Evolutionary conservation across 2,113 vertebrate genomes (phyloP).

Genomic region (Anhinga anhinga): DNA sequence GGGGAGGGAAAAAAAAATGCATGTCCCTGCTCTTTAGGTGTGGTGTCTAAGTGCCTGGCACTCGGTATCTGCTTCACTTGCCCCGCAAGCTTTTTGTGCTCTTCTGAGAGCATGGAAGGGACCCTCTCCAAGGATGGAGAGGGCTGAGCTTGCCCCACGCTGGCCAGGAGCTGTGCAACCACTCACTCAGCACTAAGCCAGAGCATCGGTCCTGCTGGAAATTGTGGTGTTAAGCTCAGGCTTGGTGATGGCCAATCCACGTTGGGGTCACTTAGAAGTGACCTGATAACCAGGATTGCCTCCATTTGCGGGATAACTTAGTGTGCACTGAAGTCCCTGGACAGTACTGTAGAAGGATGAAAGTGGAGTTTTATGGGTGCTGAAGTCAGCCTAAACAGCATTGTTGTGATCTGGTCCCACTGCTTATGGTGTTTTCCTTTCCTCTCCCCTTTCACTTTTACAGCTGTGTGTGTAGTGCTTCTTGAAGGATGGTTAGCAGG

Average conservation of each 20-base stretch:
- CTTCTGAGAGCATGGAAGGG: neutral
- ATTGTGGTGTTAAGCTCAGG: neutral
- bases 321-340: neutral
- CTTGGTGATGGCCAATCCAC: neutral
- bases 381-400: neutral
- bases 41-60: neutral
- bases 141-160: neutral
- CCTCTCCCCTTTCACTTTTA: neutral
- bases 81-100: neutral
- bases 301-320: neutral
- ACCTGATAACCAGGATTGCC: neutral
- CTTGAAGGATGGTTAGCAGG: neutral
- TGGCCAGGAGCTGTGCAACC: neutral
- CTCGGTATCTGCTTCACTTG: neutral
- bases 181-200: neutral
- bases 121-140: neutral
- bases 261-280: neutral
- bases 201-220: neutral
- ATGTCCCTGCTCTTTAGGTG: neutral
- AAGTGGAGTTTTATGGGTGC: neutral
- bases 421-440: neutral
- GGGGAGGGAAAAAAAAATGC: rapidly evolving
- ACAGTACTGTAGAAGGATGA: neutral
- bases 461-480: rapidly evolving
- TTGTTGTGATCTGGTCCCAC: rapidly evolving